phyloP scores from a whole-genome alignment of 2,797 vertebrate genomes.

The Microchirus variegatus region DNA sequence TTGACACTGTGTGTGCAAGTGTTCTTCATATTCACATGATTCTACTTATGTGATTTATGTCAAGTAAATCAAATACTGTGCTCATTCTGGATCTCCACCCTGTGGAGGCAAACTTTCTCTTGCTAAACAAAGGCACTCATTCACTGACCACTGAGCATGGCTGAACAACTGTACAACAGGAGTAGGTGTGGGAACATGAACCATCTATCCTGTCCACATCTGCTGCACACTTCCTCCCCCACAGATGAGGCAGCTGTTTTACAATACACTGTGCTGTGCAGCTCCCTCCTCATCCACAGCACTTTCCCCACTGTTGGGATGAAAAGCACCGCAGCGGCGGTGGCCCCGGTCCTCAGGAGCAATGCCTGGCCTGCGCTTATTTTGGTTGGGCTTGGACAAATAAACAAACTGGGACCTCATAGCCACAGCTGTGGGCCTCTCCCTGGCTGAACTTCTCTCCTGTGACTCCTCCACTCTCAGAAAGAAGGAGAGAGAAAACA shows the following conservation, averaged over 20 bases:
- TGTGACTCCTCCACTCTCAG: constrained; percentile 64
- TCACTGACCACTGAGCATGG: constrained; percentile 46
- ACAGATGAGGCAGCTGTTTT: constrained; percentile 72
- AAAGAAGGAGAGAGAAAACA: constrained; percentile 63
- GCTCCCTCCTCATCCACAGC: constrained; percentile 65
- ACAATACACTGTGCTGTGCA: constrained; percentile 55
- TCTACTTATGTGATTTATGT: constrained; percentile 5
- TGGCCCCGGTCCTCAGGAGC: constrained; percentile 74
- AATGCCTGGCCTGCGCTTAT: constrained; percentile 78
- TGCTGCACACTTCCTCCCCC: constrained; percentile 61
- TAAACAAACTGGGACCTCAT: constrained; percentile 76
- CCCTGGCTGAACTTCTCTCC: constrained; percentile 76
- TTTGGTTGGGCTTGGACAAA: constrained; percentile 83
- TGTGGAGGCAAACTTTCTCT: constrained; percentile 24
- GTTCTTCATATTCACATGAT: background rate
- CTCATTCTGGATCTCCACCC: constrained; percentile 16
- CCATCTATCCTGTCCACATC: constrained; percentile 62
- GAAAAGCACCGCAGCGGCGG: constrained; percentile 69
- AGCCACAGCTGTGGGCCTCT: constrained; percentile 77
- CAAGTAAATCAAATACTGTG: constrained; percentile 15
- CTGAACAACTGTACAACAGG: constrained; percentile 63
- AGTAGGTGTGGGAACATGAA: constrained; percentile 73
- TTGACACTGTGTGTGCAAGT: background rate
- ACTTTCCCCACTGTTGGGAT: constrained; percentile 75
- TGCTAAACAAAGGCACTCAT: constrained; percentile 65